These are phyloP conservation scores for Dione vanillae DNA, from an alignment of 2,888 invertebrate species.

Conservation along the genomic window DNA sequence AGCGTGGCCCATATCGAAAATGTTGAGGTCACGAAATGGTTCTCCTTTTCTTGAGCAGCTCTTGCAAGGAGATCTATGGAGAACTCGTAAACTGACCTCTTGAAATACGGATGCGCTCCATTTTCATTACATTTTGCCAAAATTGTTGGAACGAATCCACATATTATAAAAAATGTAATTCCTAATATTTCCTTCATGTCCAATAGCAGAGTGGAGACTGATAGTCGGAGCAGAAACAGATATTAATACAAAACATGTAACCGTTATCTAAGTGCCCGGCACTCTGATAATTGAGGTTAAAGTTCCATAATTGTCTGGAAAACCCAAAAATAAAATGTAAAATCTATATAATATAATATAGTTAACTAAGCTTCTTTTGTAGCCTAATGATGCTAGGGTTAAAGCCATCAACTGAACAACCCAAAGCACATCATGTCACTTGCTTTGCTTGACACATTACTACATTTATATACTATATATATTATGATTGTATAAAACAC, in stretches of 20 bases:
- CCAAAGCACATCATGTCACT: too few relatives aligned
- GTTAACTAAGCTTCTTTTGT: too few relatives aligned
- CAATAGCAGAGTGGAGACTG: conserved; percentile 37
- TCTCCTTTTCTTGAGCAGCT: conserved; percentile 63
- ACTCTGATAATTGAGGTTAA: conserved; percentile 33
- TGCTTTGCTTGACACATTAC: too few relatives aligned
- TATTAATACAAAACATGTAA: conserved; percentile 15
- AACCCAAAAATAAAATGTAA: neutral
- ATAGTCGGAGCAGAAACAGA: conserved; percentile 1
- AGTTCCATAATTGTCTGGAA: conserved; percentile 16
- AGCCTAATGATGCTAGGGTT: too few relatives aligned
- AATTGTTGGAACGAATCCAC: conserved; percentile 47
- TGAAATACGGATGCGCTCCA: conserved; percentile 47
- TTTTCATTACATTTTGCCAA: conserved; percentile 50
- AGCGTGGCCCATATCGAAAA: conserved; percentile 71
- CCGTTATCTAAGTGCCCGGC: conserved; percentile 46
- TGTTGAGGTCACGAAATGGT: conserved; percentile 69
- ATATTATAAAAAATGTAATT: conserved; percentile 43
- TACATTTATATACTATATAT: too few relatives aligned
- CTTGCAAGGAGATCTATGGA: conserved; percentile 49
- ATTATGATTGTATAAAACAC: too few relatives aligned
- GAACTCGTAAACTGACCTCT: conserved; percentile 54
- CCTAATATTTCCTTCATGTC: conserved; percentile 49
- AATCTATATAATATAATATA: neutral
- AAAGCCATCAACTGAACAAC: too few relatives aligned